A percentile compares a stretch with the other conserved stretches of the same genome.
phyloP scores from a whole-genome alignment of 2,113 vertebrate species.

The Muscicapa adusta region DNA sequence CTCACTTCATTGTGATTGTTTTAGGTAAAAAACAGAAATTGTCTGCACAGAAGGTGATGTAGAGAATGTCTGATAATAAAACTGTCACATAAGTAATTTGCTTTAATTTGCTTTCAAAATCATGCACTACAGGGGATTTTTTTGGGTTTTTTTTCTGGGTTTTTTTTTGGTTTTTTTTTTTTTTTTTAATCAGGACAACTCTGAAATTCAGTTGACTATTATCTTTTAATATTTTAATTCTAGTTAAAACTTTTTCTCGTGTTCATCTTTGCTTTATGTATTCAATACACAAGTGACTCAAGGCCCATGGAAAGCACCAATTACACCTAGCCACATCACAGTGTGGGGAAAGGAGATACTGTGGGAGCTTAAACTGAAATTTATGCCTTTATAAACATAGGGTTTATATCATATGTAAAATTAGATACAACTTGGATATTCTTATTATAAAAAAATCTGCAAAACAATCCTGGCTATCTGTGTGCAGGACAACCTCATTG shows the following conservation, averaged over 20 bases:
- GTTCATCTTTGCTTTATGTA: neutral
- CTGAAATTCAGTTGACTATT: neutral
- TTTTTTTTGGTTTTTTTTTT: neutral
- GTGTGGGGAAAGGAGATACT: neutral
- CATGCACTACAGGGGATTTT: neutral
- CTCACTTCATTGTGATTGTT: neutral
- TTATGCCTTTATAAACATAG: neutral
- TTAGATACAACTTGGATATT: neutral
- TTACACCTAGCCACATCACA: neutral
- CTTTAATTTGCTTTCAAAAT: neutral
- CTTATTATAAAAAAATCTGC: neutral
- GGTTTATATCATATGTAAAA: neutral
- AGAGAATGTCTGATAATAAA: neutral
- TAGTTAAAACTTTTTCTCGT: neutral
- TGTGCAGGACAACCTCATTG: neutral
- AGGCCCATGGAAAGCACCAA: neutral
- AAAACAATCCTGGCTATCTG: neutral
- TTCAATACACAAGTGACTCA: neutral
- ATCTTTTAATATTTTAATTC: neutral
- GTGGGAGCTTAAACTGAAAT: neutral
- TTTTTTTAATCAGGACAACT: neutral
- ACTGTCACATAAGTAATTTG: neutral
- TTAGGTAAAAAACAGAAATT: neutral
- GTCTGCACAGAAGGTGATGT: neutral
- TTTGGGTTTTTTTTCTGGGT: too few relatives aligned